Evolutionary conservation across 1,140 invertebrate species (phyloP).

Genomic region (Aphelinus certus): DNA sequence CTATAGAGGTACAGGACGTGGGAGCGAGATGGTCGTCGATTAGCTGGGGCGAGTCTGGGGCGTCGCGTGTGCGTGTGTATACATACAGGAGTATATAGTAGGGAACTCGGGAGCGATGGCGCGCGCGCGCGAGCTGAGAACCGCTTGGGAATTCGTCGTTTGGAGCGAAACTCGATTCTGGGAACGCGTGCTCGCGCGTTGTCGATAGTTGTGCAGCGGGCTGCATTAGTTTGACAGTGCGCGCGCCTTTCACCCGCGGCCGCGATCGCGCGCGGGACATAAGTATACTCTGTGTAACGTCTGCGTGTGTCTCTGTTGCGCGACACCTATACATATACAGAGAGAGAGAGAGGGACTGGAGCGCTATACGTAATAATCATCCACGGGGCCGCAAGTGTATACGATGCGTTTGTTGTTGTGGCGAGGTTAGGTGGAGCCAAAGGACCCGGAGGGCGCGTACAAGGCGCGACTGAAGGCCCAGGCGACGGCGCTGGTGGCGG

Average conservation of each 20-base stretch:
- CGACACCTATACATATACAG: background rate
- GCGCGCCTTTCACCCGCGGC: no score
- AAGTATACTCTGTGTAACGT: background rate
- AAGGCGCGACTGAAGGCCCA: conserved; percentile 58
- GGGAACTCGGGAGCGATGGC: background rate
- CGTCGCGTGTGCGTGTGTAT: background rate
- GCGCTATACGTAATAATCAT: background rate
- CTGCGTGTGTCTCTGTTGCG: background rate
- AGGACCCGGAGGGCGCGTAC: conserved; percentile 57
- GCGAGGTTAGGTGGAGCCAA: conserved; percentile 45
- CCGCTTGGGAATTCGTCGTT: background rate
- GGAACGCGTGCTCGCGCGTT: no score
- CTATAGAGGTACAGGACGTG: no score
- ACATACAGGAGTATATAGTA: background rate
- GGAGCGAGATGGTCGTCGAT: no score
- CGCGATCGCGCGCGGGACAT: no score
- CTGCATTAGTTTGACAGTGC: no score
- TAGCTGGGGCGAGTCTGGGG: no score
- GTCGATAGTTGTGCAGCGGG: no score
- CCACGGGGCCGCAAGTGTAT: background rate
- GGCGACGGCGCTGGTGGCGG: conserved; percentile 53
- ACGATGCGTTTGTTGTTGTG: background rate
- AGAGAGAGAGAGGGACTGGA: background rate
- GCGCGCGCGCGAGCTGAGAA: background rate
- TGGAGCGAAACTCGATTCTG: no score